These are phyloP conservation scores for Caprella mutica DNA, from an alignment of 2,888 invertebrate species.

Conservation along the genomic window DNA sequence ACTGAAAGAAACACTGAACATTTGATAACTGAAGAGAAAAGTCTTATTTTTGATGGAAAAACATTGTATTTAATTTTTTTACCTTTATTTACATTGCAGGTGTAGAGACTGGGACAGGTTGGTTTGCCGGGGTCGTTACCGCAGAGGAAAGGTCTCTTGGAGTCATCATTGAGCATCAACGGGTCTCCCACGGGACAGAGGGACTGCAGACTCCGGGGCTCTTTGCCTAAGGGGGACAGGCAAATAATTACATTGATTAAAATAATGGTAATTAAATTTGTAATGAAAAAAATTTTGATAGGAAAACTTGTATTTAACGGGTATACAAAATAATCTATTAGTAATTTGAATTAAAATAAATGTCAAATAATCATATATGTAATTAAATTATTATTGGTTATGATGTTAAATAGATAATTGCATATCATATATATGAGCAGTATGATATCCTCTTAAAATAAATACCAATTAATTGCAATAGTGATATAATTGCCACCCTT, in stretches of 20 bases:
- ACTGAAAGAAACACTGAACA: background rate
- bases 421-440: background rate
- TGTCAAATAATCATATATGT: background rate
- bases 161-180: constrained; percentile 57
- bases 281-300: no score
- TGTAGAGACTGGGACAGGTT: constrained; percentile 67
- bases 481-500: no score
- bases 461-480: no score
- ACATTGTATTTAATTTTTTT: no score
- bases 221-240: no score
- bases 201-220: constrained; percentile 60
- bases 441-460: background rate
- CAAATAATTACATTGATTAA: no score
- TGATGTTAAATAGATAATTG: background rate
- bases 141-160: constrained; percentile 62
- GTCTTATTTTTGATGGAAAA: no score
- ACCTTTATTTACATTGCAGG: constrained; percentile 64
- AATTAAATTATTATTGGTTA: background rate
- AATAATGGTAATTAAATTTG: no score
- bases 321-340: no score
- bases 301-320: no score
- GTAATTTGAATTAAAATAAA: background rate
- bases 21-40: no score
- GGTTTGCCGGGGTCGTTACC: constrained; percentile 70
- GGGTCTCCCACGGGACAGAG: constrained; percentile 62